Evolutionary conservation across 2,797 vertebrate genomes (phyloP), one percentile per base, ranked within the genome.

Genomic region (Parotocinclus haroldoi): DNA sequence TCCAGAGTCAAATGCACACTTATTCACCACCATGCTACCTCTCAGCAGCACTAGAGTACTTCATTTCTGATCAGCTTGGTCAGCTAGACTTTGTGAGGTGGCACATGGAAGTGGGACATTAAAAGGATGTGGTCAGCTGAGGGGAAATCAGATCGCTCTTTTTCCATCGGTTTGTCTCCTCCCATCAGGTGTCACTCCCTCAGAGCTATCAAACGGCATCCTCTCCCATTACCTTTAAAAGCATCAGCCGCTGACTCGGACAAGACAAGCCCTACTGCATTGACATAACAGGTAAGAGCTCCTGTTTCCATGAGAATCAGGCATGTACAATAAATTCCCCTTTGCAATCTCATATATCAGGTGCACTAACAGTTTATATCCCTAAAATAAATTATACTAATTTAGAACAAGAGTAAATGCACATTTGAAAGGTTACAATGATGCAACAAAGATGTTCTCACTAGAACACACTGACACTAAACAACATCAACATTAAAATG

Each of bases 201-300:
- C 67, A 73, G 62, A 72, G 6, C 58, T 74, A 69, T 69, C 27
- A 39, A 44, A 51, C 68, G 67, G 72, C 69, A 63, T 73, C 75
- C 64, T 73, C 67, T 77, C 72, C 63, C 58, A 59, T 75, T 73
- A 71, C 67, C 75, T 73, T 66, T 75, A 75, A 77, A 77, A 77
- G 72, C 70, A 71, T 71, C 66, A 53, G 48, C 7, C 10, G 10
- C 61, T 59, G 53, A 67, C 63, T 70, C 63, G 14, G 66, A 12
- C 70, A 49, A 61, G 49, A 62, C 59, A 62, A 13, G 27, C 12
- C 7, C 14, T 38, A 8, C 17, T 48, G 52, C n/a, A 14, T 7
- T 18, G 13, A 18, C 63, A 10, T 11, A 49, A 49, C 52, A 39
- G 6, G n/a, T 16, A 13, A 0, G 11, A 13, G 9, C 50, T 50